Percentiles rank a stretch among this genome's conserved stretches.
Conservation (phyloP, 2,888 invertebrate genomes). For the Orthosia cruda region DNA sequence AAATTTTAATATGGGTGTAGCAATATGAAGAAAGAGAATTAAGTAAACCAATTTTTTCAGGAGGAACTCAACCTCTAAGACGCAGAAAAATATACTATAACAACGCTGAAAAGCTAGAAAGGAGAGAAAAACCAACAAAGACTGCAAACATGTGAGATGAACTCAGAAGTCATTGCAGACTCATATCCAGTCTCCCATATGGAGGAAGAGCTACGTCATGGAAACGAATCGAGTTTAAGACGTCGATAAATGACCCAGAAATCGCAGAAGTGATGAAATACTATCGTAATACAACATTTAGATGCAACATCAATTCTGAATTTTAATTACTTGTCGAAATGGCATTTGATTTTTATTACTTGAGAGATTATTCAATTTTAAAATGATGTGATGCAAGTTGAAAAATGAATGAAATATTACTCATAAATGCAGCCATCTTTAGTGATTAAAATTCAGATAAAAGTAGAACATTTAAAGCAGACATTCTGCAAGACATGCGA, state of each 20-base stretch:
- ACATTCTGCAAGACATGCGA: conserved; percentile 72
- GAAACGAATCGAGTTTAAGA: conserved; percentile 2
- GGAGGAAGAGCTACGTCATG: conserved; percentile 21
- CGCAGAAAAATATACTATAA: not conserved
- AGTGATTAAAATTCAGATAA: conserved; percentile 61
- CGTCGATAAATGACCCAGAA: not conserved
- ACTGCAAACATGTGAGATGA: not conserved
- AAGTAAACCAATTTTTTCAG: not conserved
- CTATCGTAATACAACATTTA: conserved; percentile 13
- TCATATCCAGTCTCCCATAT: conserved; percentile 24
- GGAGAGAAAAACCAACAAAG: not conserved
- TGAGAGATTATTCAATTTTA: not conserved
- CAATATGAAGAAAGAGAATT: not conserved
- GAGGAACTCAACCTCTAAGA: not conserved
- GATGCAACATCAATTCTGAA: conserved; percentile 48
- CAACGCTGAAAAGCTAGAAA: not conserved
- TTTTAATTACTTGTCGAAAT: conserved; percentile 49
- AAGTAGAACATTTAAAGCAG: conserved; percentile 73
- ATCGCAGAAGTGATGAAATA: not conserved
- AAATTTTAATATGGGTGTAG: not conserved
- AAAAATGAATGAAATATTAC: not conserved
- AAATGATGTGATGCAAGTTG: not conserved
- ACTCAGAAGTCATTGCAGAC: conserved; percentile 11
- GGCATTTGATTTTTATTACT: not conserved
- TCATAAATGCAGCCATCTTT: not conserved